These are phyloP conservation scores for Edolisoma coerulescens DNA, from an alignment of 2,113 vertebrate species.

Conservation along the genomic window DNA sequence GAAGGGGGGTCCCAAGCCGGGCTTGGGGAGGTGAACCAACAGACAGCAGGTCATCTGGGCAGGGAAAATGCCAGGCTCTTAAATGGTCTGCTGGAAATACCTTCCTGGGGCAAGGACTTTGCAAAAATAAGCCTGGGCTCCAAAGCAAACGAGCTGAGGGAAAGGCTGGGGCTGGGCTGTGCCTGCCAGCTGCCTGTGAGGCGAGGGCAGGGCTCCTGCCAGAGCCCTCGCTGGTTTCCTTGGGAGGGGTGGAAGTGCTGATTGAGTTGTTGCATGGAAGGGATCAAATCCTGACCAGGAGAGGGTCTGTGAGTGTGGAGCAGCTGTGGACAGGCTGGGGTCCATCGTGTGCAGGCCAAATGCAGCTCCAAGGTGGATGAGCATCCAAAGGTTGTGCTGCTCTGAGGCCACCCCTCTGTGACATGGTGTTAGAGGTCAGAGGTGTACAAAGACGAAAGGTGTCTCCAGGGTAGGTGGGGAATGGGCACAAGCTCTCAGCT, in stretches of 20 bases:
- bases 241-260: not conserved
- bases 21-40: not conserved
- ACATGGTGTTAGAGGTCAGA: not conserved
- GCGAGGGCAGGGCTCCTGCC: not conserved
- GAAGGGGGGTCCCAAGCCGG: not conserved
- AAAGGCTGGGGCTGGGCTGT: not conserved
- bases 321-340: not conserved
- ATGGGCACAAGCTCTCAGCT: not conserved
- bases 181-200: not conserved
- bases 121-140: not conserved
- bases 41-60: not conserved
- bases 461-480: not conserved
- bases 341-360: not conserved
- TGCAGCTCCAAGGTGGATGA: not conserved
- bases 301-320: not conserved
- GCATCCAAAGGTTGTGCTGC: rapidly evolving
- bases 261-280: not conserved
- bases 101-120: not conserved
- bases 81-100: not conserved
- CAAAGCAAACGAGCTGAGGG: not conserved
- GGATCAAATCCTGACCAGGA: not conserved
- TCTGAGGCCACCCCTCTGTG: not conserved
- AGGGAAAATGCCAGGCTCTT: not conserved
- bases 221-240: not conserved
- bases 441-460: not conserved